These are phyloP conservation scores for Ictidomys tridecemlineatus DNA, from an alignment of 2,113 vertebrate species.

Conservation along the genomic window DNA sequence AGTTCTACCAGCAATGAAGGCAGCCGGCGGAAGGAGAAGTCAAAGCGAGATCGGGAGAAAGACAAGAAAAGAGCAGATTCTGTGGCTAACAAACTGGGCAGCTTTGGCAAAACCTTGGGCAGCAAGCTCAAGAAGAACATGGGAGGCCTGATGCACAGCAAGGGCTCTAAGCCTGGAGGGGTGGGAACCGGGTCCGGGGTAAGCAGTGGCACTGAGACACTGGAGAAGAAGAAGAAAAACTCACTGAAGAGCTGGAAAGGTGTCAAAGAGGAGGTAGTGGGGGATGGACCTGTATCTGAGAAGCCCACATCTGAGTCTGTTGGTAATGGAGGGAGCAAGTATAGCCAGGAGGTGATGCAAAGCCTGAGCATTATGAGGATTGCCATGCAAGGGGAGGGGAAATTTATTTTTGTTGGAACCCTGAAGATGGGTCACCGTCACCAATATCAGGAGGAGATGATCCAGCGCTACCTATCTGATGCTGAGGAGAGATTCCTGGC, in stretches of 20 bases:
- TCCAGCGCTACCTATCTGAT: conserved; percentile 94
- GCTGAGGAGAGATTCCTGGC: conserved; percentile 94
- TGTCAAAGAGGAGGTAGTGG: conserved; percentile 91
- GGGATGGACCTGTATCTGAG: conserved; percentile 85
- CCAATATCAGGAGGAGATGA: conserved; percentile 99
- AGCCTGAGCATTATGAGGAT: conserved; percentile 94
- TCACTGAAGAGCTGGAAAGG: conserved; percentile 92
- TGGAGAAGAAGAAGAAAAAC: conserved; percentile 95
- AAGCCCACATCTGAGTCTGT: conserved; percentile 80
- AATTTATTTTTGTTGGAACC: conserved; percentile 93
- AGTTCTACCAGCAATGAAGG: conserved; percentile 92
- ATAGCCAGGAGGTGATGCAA: conserved; percentile 94
- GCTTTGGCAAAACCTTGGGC: conserved; percentile 97
- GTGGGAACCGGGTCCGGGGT: conserved; percentile 27
- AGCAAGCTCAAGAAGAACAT: conserved; percentile 98
- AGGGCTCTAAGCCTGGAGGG: conserved; percentile 82
- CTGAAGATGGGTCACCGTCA: conserved; percentile 95
- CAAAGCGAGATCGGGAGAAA: conserved; percentile 88
- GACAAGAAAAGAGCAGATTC: conserved; percentile 96
- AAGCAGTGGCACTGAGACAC: conserved; percentile 86
- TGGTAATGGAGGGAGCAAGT: conserved; percentile 89
- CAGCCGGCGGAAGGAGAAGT: conserved; percentile 87
- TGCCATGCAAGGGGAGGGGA: conserved; percentile 96
- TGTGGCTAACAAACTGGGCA: conserved; percentile 97
- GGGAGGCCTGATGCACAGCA: conserved; percentile 96